These are phyloP conservation scores for Chaetogeoica ovagalla DNA, from an alignment of 2,888 invertebrate genomes.

Conservation along the genomic window DNA sequence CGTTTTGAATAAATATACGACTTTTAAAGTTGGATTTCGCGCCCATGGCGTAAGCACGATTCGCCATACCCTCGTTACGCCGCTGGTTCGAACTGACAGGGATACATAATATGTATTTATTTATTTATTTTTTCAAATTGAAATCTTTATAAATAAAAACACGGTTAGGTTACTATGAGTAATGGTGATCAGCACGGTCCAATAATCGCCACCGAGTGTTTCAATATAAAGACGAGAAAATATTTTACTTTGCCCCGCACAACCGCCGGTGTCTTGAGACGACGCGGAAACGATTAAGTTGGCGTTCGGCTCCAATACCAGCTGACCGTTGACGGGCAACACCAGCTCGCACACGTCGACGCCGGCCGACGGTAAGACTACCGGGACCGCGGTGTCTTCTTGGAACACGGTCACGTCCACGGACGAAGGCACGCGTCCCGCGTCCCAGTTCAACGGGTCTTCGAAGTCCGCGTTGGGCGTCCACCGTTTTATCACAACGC, in stretches of 20 bases:
- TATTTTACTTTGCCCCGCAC: slow-evolving; percentile 27
- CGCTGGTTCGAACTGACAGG: too few species aligned
- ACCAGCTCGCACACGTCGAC: slow-evolving; percentile 40
- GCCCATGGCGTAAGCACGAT: too few species aligned
- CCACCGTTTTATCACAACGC: slow-evolving; percentile 48
- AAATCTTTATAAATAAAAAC: too few species aligned
- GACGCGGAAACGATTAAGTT: slow-evolving; percentile 1
- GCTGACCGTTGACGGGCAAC: slow-evolving; percentile 44
- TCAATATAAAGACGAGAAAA: neutral
- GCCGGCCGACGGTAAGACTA: slow-evolving; percentile 30
- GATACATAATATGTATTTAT: too few species aligned
- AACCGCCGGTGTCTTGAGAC: slow-evolving; percentile 13
- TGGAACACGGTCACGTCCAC: slow-evolving; percentile 55
- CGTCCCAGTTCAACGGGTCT: slow-evolving; percentile 55
- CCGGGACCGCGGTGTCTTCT: slow-evolving; percentile 32
- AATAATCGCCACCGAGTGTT: too few species aligned
- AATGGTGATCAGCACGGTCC: too few species aligned
- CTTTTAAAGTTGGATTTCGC: too few species aligned
- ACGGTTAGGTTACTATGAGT: too few species aligned
- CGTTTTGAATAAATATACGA: too few species aligned
- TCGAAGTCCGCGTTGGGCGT: slow-evolving; percentile 54
- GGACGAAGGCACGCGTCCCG: slow-evolving; percentile 54
- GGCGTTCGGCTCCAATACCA: slow-evolving; percentile 30
- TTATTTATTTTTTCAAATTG: too few species aligned
- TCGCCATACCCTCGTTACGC: too few species aligned